phyloP scores from a whole-genome alignment of 2,113 vertebrate species.

The Equus quagga region DNA sequence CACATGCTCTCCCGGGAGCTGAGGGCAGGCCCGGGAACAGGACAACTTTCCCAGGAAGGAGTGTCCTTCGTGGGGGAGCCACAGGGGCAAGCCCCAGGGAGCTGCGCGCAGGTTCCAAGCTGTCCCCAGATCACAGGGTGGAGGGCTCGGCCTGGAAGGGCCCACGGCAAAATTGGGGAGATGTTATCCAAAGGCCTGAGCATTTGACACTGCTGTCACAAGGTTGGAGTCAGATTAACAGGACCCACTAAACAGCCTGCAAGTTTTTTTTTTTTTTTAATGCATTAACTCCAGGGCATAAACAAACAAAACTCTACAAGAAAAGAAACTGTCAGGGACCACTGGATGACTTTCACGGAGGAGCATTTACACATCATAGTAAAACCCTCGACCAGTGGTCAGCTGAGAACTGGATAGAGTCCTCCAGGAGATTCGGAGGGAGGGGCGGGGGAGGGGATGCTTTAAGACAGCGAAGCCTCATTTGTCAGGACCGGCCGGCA shows the following conservation, averaged over 20 bases:
- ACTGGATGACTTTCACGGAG: neutral
- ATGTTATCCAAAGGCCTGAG: neutral
- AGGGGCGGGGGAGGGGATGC: too few species aligned
- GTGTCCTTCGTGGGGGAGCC: neutral
- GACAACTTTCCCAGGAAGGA: neutral
- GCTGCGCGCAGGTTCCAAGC: neutral
- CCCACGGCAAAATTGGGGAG: fast-evolving
- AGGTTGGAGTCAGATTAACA: neutral
- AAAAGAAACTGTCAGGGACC: neutral
- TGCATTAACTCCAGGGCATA: neutral
- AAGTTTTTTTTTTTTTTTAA: neutral
- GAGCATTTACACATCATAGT: neutral
- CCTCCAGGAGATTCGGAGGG: neutral
- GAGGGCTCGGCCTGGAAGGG: too few species aligned
- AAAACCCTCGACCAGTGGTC: neutral
- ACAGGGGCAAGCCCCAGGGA: too few species aligned
- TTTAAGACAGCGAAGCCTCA: neutral
- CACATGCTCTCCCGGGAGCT: fast-evolving
- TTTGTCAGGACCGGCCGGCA: neutral
- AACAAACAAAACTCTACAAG: neutral
- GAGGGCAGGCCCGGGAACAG: neutral
- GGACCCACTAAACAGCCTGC: neutral
- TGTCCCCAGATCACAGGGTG: too few species aligned
- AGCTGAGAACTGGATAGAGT: neutral
- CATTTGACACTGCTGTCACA: neutral